Base-by-base conservation (phyloP, 2,797 vertebrate genomes). In the Clamator glandarius region DNA sequence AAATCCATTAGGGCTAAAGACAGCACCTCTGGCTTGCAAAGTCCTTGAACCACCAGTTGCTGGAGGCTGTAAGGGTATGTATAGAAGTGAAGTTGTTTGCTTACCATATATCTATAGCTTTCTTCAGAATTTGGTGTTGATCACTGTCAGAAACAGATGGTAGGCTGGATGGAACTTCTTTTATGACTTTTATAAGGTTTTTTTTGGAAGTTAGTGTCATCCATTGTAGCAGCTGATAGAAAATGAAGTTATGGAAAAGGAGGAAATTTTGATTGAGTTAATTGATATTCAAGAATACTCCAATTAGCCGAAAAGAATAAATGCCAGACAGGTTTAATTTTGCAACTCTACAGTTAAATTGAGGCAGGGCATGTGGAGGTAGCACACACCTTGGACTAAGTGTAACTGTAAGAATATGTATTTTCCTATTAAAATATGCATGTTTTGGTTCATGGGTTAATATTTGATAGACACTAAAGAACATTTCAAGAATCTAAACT, bases 381-480 rank as follows among this genome's bases (percentile, higher is more conserved):
- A 48, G 5, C 20, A 20, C 0, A 0, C 4, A 12, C 5, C 4
- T 6, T 35, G 41, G 26, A 15, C 33, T 13, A 66, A 14, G 11
- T 25, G 2, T 66, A 62, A 14, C 19, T 14, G 6, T 59, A 57
- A 24, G 21, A 63, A 10, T 14, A 46, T 3, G 3, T 5, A 2
- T 66, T 62, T 68, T 62, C 12, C 24, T 58, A 7, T 73, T 68
- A 19, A 24, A 51, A 64, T n/a, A 33, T 16, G 4, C 3, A 4
- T n/a, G 8, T 67, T 61, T 83, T 44, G 13, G 21, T 46, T 26
- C 15, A 36, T 12, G 18, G 33, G 3, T 55, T 73, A 52, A 6
- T 55, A 31, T 44, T 21, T 82, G 39, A 75, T 35, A 39, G 63
- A 84, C 12, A 55, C 6, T 58, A 16, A 62, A 78, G 19, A 19